Percentiles rank a stretch among this genome's conserved stretches.
These are phyloP conservation scores for Triplophysa rosa DNA, from an alignment of 2,113 vertebrate genomes.

Conservation along the genomic window DNA sequence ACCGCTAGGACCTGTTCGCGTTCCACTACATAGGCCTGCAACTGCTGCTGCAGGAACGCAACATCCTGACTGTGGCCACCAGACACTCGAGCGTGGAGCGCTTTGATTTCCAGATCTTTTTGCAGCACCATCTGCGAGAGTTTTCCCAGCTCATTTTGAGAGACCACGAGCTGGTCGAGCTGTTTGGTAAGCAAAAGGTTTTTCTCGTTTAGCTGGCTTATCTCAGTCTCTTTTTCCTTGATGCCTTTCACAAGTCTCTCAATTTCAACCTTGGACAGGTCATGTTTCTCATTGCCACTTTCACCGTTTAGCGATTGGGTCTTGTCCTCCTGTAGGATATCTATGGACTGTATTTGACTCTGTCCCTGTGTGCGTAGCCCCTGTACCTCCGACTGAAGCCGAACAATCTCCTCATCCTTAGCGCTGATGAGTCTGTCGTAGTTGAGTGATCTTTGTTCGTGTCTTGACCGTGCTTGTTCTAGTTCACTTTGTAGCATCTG, in stretches of 20 bases:
- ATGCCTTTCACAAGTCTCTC: slow-evolving; percentile 88
- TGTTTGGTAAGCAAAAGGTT: slow-evolving; percentile 85
- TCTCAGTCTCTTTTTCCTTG: slow-evolving; percentile 92
- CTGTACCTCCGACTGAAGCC: slow-evolving; percentile 80
- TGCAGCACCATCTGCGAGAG: slow-evolving; percentile 89
- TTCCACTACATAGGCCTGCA: slow-evolving; percentile 87
- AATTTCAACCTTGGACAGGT: slow-evolving; percentile 93
- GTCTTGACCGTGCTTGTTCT: slow-evolving; percentile 80
- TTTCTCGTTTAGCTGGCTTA: slow-evolving; percentile 91
- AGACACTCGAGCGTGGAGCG: slow-evolving; percentile 84
- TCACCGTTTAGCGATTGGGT: slow-evolving; percentile 84
- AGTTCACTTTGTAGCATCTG: slow-evolving; percentile 84
- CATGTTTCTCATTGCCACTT: slow-evolving; percentile 93
- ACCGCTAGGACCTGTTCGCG: slow-evolving; percentile 89
- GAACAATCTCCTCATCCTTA: slow-evolving; percentile 86
- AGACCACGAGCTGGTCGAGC: slow-evolving; percentile 84
- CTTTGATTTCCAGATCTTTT: slow-evolving; percentile 92
- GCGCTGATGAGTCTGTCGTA: slow-evolving; percentile 82
- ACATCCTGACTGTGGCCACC: slow-evolving; percentile 81
- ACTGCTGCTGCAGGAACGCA: slow-evolving; percentile 87
- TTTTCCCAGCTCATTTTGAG: slow-evolving; percentile 88
- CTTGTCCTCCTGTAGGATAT: slow-evolving; percentile 89
- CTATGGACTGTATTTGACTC: slow-evolving; percentile 70
- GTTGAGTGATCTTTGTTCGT: slow-evolving; percentile 82
- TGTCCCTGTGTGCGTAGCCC: slow-evolving; percentile 75